These are phyloP conservation scores for Eunapius fragilis DNA, from an alignment of 37 sponge, comb jelly and placozoan genomes.

Conservation along the genomic window DNA sequence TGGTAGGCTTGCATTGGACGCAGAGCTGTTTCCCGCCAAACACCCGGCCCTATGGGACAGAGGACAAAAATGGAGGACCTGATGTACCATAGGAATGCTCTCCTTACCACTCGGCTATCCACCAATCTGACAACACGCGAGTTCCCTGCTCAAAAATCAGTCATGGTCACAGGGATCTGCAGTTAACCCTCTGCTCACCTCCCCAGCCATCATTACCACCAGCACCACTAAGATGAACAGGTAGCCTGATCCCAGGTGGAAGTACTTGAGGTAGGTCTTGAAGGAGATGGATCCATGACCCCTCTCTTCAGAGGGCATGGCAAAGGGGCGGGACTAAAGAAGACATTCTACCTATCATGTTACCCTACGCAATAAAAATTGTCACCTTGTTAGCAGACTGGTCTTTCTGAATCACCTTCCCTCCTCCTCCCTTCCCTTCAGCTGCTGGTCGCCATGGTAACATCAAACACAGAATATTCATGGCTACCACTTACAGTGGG, in stretches of 20 bases:
- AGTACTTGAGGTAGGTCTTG: slow-evolving; percentile 62
- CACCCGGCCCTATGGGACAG: slow-evolving; percentile 50
- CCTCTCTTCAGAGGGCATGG: slow-evolving; percentile 57
- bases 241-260: slow-evolving; percentile 51
- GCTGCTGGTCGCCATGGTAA: too few relatives aligned
- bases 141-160: slow-evolving; percentile 26
- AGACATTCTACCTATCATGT: too few relatives aligned
- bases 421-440: too few relatives aligned
- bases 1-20: neutral
- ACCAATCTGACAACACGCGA: slow-evolving; percentile 70
- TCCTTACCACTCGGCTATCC: slow-evolving; percentile 73
- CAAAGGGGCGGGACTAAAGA: too few relatives aligned
- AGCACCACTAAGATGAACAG: slow-evolving; percentile 5
- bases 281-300: slow-evolving; percentile 51
- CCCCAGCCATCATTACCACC: slow-evolving; percentile 41
- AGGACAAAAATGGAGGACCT: neutral
- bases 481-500: too few relatives aligned
- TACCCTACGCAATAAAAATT: too few relatives aligned
- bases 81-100: too few relatives aligned
- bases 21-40: neutral
- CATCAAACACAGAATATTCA: too few relatives aligned
- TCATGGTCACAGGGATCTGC: too few relatives aligned
- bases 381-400: too few relatives aligned
- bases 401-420: too few relatives aligned
- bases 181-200: slow-evolving; percentile 37